Base-by-base conservation (phyloP, 2,113 vertebrate species). In the Brevimyrus niger region DNA sequence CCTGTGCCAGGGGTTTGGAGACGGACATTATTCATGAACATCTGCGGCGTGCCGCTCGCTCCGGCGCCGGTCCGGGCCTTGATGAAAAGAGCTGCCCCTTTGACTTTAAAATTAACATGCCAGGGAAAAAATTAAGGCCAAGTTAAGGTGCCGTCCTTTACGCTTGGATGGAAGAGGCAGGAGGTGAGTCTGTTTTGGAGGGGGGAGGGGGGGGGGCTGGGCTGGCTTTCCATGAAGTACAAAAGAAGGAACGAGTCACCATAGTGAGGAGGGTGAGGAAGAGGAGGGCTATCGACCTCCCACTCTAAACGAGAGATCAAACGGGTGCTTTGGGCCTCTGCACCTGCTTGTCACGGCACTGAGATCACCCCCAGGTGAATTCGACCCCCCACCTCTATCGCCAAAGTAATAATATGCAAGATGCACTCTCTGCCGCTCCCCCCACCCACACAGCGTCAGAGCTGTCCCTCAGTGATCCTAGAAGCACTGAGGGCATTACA, bases 21-120 rank as follows among this genome's bases (percentile, higher is more conserved):
- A 97, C 96, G 97, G 97, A 98, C 97, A 98, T 99, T 99, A 99
- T 99, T 99, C 98, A 99, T 98, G 97, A 99, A 97, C 98, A 98
- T 97, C 97, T 98, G 97, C 96, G 97, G 97, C 95, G 95, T 89
- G 95, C 96, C 97, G 97, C 97, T 97, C 50, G 13, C 97, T 97
- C 97, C 96, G 92, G 90, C 94, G 95, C 93, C 15, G 31, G 69
- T 91, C 93, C 94, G 93, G 91, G 94, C 94, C 94, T 91, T 92
- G 96, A 97, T 96, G 96, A 97, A 96, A 97, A 96, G 95, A 95
- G 95, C 90, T 96, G 96, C 95, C 97, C 96, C 95, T 95, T 95
- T 95, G 97, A 96, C 97, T 97, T 92, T 95, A 96, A 97, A 97
- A 98, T 97, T 96, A 97, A 97, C 97, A 97, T 96, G 95, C 93